Base-by-base conservation (phyloP, 2,797 vertebrate genomes). In the Stomatorhinus walkeri region DNA sequence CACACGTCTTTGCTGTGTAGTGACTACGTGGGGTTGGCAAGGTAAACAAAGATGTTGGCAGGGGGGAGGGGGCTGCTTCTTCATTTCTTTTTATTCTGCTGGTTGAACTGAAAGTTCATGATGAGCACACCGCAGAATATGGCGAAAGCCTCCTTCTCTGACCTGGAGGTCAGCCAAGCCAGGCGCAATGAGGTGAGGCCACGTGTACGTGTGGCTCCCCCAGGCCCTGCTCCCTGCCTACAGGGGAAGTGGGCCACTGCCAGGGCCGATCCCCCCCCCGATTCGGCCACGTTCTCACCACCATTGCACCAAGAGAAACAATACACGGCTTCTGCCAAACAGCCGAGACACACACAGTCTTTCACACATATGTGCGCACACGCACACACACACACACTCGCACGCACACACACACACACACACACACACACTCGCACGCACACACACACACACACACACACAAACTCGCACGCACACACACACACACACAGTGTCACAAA, bases 271-370 rank as follows among this genome's bases (percentile, higher is more conserved):
- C 91, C 56, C 2, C 56, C 7, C 22, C 97, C 96, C 95, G 92
- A 95, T 93, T 94, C 97, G 96, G 96, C 98, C 98, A 95, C 97
- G 96, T 94, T 97, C 95, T 94, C 96, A 94, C 93, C 96, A 95
- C 96, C 93, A 87, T 93, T 91, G 94, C 94, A 92, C 91, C 93
- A 94, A 95, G 95, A 96, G 96, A 98, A 97, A 96, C 98, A 94
- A 95, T 96, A 96, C 91, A 96, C 94, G 3, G 91, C 93, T 89
- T 90, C 90, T 91, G 93, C 94, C 94, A 95, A 93, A 94, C 95
- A 91, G 91, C 91, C 91, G 36, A 92, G 32, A 54, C 85, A 68
- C 87, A 88, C 89, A 90, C 88, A 88, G 52, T 84, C 81, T 84
- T 4, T 46, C 52, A 12, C 28, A 32, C 28, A 32, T 32, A 32